These are phyloP conservation scores for Drosophila nigrodunni DNA, from an alignment of 1,140 invertebrate species.

Conservation along the genomic window DNA sequence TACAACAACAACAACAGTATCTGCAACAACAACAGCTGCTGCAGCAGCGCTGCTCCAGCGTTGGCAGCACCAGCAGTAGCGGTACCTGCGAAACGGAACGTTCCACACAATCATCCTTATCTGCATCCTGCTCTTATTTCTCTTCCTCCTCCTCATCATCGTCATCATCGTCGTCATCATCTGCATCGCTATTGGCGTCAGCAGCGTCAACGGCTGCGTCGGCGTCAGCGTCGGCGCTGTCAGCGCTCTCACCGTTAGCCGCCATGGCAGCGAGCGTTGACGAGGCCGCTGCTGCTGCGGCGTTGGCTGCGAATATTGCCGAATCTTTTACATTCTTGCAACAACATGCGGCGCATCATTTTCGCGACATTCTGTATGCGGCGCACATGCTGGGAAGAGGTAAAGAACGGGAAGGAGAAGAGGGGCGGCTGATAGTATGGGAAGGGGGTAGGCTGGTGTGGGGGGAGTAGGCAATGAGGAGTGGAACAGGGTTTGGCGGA, in stretches of 20 bases:
- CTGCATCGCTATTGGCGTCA: conserved; percentile 55
- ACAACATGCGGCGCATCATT: conserved; percentile 83
- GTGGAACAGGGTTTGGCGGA: neutral
- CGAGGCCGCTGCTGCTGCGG: conserved; percentile 66
- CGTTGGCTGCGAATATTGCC: conserved; percentile 76
- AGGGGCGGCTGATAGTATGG: neutral
- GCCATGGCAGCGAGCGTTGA: conserved; percentile 31
- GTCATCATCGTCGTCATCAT: conserved; percentile 48
- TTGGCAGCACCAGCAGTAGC: conserved; percentile 80
- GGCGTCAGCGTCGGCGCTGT: conserved; percentile 34
- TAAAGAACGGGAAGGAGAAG: conserved; percentile 38
- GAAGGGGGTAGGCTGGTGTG: neutral
- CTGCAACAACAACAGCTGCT: conserved; percentile 40
- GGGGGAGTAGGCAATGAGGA: no score
- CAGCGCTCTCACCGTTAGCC: conserved; percentile 38
- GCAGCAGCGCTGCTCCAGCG: conserved; percentile 77
- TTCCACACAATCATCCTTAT: conserved; percentile 58
- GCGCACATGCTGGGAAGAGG: conserved; percentile 82
- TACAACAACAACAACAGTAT: conserved; percentile 27
- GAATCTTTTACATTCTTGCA: conserved; percentile 82
- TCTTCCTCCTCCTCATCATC: conserved; percentile 53
- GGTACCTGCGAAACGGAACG: conserved; percentile 78
- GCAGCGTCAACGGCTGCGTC: conserved; percentile 24
- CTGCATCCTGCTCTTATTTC: neutral
- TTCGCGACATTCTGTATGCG: conserved; percentile 84